Base-by-base conservation (phyloP, 2,797 vertebrate species). In the Neosalanx taihuensis region DNA sequence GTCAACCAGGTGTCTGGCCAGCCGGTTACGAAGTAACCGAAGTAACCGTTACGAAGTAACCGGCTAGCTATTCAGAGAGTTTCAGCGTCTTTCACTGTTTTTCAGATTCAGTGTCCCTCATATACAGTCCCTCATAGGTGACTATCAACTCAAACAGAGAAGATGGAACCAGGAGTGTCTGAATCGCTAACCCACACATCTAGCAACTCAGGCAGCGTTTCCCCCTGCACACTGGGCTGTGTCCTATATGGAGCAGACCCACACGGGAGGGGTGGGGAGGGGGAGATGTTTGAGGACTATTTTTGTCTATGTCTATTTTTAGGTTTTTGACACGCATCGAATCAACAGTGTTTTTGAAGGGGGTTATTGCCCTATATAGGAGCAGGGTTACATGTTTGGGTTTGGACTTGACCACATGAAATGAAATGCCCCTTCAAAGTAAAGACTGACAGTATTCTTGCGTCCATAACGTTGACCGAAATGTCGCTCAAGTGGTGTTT, bases 221-320 rank as follows among this genome's bases (percentile, higher is more conserved):
- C 26, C 0, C 64, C 57, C 72, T 76, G 67, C 12, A 18, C 41
- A 75, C 64, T 81, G 76, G 80, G 72, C 65, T 77, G 65, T 81
- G 83, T 74, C 78, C 72, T 76, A 78, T 60, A 82, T 77, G 75
- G 75, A 61, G 64, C 62, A 49, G 4, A 10, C 2, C 20, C 35
- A 29, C 68, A 58, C 29, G 31, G 23, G 7, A n/a, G 37, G 41
- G 23, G 23, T 26, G 37, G 41, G 23, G 23, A 1, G 37, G 41
- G 41, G 10, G 7, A 13, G 2, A 46, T 13, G 41, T 3, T 46
- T 9, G 9, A 46, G 4, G 64, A 46, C 41, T 26, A 26, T 26
- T 26, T 26, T 26, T 26, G 23, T 26, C 23, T 26, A 26, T 26
- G 1, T 20, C 29, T 56, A 67, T 51, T 66, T 13, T 51, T 56